phyloP scores from a whole-genome alignment of 2,888 invertebrate genomes.

The Amphipyra berbera region DNA sequence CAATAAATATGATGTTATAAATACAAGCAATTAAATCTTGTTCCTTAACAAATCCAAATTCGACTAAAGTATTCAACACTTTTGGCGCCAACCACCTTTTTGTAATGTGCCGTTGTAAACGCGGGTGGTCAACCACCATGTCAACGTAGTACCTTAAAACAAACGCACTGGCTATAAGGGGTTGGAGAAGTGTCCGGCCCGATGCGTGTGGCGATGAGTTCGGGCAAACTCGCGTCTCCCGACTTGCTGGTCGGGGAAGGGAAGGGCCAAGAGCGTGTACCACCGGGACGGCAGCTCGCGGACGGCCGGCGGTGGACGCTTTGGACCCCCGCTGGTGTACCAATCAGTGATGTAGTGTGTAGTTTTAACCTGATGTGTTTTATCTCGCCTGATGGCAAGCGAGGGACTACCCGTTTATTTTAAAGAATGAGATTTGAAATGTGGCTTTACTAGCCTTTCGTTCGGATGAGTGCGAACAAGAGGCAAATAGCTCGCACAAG shows the following conservation, averaged over 20 bases:
- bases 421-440: background rate
- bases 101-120: background rate
- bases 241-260: conserved; percentile 98
- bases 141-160: conserved; percentile 83
- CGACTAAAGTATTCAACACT: background rate
- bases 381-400: conserved; percentile 38
- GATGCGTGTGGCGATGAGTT: conserved; percentile 92
- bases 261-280: conserved; percentile 97
- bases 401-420: conserved; percentile 30
- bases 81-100: conserved; percentile 8
- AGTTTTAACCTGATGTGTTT: conserved; percentile 35
- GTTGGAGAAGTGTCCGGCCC: conserved; percentile 97
- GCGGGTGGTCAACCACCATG: conserved; percentile 78
- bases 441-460: too few relatives aligned
- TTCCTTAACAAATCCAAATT: background rate
- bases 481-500: too few relatives aligned
- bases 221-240: conserved; percentile 95
- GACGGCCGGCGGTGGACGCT: conserved; percentile 80
- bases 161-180: conserved; percentile 91
- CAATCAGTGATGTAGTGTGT: conserved; percentile 51
- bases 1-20: conserved; percentile 2
- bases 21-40: background rate
- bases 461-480: too few relatives aligned
- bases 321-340: conserved; percentile 73
- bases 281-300: conserved; percentile 94